phyloP scores from a whole-genome alignment of 2,797 vertebrate genomes.

The Sebastes minor region DNA sequence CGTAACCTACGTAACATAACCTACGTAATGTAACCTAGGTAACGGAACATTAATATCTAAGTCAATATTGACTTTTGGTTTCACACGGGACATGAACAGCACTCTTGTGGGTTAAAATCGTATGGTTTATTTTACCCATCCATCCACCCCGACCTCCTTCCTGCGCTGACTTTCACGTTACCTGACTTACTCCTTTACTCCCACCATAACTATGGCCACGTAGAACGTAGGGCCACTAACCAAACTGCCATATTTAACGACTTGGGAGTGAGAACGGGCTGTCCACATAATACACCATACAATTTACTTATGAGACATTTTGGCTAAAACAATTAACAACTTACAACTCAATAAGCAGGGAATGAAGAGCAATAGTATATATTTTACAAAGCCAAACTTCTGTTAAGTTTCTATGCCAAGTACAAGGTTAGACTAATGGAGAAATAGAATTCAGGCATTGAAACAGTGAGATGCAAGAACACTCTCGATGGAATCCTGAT shows the following conservation, averaged over 20 bases:
- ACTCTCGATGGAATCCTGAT: background rate
- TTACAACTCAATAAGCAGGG: background rate
- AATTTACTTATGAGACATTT: background rate
- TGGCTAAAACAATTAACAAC: background rate
- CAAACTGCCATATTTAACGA: too few species aligned
- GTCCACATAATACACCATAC: background rate
- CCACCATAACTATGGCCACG: background rate
- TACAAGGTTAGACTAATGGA: constrained; percentile 6
- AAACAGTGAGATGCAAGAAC: background rate
- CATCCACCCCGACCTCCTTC: too few species aligned
- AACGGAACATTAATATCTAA: too few species aligned
- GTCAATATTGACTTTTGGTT: too few species aligned
- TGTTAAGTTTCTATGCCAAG: constrained; percentile 21
- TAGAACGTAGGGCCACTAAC: too few species aligned
- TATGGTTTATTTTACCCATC: too few species aligned
- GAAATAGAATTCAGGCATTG: background rate
- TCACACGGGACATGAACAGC: too few species aligned
- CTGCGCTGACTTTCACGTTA: background rate
- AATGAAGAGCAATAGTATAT: background rate
- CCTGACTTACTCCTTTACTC: background rate
- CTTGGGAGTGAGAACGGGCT: background rate
- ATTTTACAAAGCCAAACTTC: background rate
- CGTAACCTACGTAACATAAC: too few species aligned
- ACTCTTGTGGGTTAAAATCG: too few species aligned
- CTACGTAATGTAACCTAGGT: too few species aligned